Base-by-base conservation (phyloP, 2,888 invertebrate species). In the Megastigmus dorsalis region DNA sequence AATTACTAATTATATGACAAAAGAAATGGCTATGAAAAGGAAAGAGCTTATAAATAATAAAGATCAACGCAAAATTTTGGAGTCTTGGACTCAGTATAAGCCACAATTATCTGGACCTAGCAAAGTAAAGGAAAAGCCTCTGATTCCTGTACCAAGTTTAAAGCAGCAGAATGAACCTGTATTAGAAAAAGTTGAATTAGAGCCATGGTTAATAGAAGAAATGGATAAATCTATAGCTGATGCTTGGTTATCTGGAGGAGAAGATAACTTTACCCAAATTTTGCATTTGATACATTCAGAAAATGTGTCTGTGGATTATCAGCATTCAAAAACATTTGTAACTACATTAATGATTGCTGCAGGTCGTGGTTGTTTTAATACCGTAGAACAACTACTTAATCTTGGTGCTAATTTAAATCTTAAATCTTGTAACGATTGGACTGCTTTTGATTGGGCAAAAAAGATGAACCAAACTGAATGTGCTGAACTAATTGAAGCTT, bases 291-390 rank as follows among this genome's bases (percentile, higher is more conserved):
- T 96, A 84, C 89, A 94, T 76, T 92, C 93, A 69, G 96, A 96
- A 88, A 93, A 93, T 79, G 92, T 94, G 75, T 92, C 93, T 6
- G 92, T 94, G 62, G 92, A 94, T 88, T 92, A 93, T 85, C 90
- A 91, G 79, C 95, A 95, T 85, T 90, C 92, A 0, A 87, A 88
- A 72, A 92, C 91, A 1, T 91, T 91, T 10, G 91, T 91, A 74
- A 93, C 94, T 13, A 91, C 95, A 0, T 90, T 96, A 80, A 96
- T 96, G 93, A 92, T 93, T 0, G 95, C 95, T 62, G 93, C 95
- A 10, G 90, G 91, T 36, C 89, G 93, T 77, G 95, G 95, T 0
- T 92, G 92, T 77, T 78, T 91, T 0, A 92, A 93, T 76, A 91
- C 92, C 62, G 91, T 93, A 10, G 91, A 92, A 76, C 93, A 93